phyloP scores from a whole-genome alignment of 1,140 invertebrate genomes.

The Nymphalis io region DNA sequence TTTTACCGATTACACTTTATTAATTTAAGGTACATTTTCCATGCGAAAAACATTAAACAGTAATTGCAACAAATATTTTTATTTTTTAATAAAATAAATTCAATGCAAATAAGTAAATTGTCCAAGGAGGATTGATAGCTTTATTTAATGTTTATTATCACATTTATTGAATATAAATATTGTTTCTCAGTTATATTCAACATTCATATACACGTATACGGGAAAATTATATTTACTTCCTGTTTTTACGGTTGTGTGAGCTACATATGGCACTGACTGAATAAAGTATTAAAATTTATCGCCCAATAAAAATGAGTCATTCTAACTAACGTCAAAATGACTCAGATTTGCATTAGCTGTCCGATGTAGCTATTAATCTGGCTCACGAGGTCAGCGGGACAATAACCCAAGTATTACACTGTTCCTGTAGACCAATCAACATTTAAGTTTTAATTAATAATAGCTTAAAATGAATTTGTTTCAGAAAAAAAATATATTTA shows the following conservation, averaged over 20 bases:
- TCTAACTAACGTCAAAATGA: slow-evolving; percentile 11
- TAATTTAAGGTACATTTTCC: too few species aligned
- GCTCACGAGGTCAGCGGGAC: slow-evolving; percentile 28
- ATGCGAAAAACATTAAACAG: too few species aligned
- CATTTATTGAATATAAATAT: too few species aligned
- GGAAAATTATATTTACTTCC: too few species aligned
- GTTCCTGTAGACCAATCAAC: not conserved
- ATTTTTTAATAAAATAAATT: too few species aligned
- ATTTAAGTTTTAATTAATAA: not conserved
- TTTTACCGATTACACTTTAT: too few species aligned
- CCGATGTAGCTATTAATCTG: slow-evolving; percentile 23
- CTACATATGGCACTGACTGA: not conserved
- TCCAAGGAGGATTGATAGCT: too few species aligned
- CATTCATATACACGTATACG: too few species aligned
- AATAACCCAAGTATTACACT: slow-evolving; percentile 2
- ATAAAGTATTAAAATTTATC: not conserved
- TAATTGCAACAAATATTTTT: too few species aligned
- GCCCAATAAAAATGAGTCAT: slow-evolving; percentile 19
- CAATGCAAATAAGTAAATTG: too few species aligned
- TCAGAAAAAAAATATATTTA: not conserved
- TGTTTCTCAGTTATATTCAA: too few species aligned
- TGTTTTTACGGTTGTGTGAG: not conserved
- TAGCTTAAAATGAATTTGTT: not conserved
- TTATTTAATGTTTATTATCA: too few species aligned
- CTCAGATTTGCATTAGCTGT: slow-evolving; percentile 15